A percentile compares a stretch with the other conserved stretches of the same genome.
Conservation (phyloP, 2,797 vertebrate species). For the Scomberomorus guttatus region DNA sequence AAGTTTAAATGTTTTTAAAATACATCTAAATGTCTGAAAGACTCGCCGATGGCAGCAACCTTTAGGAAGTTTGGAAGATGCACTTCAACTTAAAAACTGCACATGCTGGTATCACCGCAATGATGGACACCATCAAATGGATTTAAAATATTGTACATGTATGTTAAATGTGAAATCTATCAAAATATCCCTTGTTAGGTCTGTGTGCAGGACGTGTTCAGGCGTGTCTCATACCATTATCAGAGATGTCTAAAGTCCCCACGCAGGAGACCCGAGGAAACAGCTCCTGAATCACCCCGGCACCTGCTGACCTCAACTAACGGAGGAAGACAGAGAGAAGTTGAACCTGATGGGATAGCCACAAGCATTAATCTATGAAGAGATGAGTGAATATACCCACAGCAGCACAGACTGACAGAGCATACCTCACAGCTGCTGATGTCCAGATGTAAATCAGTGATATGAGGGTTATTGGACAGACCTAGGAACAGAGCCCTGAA, state of each 20-base stretch:
- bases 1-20: neutral
- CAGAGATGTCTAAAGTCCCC: constrained; percentile 92
- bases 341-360: constrained; percentile 45
- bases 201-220: neutral
- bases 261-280: constrained; percentile 90
- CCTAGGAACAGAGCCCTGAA: constrained; percentile 92
- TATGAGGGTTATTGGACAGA: constrained; percentile 93
- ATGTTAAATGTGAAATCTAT: neutral
- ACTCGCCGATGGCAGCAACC: neutral
- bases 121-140: neutral
- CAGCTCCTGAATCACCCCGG: constrained; percentile 91
- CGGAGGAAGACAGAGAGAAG: constrained; percentile 58
- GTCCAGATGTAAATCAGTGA: constrained; percentile 93
- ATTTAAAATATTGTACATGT: neutral
- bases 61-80: neutral
- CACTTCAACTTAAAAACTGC: neutral
- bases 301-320: constrained; percentile 91
- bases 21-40: no score
- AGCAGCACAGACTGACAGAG: constrained; percentile 28
- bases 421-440: constrained; percentile 93
- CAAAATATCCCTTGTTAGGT: neutral
- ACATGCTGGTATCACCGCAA: neutral
- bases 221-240: constrained; percentile 87
- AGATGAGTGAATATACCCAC: constrained; percentile 43
- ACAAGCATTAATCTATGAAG: constrained; percentile 34